phyloP scores from a whole-genome alignment of 2,888 invertebrate species.

The Brachyptera risi region DNA sequence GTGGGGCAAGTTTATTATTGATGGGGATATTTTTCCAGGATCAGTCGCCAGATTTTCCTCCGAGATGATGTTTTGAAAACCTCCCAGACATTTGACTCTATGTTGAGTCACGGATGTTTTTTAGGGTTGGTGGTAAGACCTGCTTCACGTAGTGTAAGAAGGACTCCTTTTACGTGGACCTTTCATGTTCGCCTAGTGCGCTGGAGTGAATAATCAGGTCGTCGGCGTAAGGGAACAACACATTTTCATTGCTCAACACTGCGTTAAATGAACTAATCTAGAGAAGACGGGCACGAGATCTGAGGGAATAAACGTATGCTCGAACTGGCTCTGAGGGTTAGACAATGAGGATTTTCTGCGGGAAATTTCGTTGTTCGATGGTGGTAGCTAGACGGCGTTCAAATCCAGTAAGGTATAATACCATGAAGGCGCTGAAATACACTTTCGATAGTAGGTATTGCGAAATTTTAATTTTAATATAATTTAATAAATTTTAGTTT shows the following conservation, averaged over 20 bases:
- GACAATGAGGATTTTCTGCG: conserved; percentile 10
- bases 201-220: background rate
- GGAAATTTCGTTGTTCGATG: background rate
- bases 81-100: background rate
- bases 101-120: background rate
- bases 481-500: no score
- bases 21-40: background rate
- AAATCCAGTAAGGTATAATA: conserved; percentile 20
- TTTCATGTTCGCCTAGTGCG: background rate
- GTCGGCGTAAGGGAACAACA: background rate
- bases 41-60: background rate
- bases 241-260: conserved; percentile 1
- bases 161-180: background rate
- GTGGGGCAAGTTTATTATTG: background rate
- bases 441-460: no score
- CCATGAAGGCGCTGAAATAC: no score
- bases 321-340: conserved; percentile 13
- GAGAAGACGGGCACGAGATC: conserved; percentile 16
- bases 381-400: conserved; percentile 9
- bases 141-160: background rate
- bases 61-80: no score
- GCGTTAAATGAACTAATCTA: conserved; percentile 13
- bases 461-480: no score
- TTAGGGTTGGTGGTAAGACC: background rate
- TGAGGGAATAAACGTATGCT: conserved; percentile 14